Evolutionary conservation across 1,140 invertebrate genomes (phyloP), one percentile per base, ranked within the genome.

Genomic region (Latrodectus geometricus): DNA sequence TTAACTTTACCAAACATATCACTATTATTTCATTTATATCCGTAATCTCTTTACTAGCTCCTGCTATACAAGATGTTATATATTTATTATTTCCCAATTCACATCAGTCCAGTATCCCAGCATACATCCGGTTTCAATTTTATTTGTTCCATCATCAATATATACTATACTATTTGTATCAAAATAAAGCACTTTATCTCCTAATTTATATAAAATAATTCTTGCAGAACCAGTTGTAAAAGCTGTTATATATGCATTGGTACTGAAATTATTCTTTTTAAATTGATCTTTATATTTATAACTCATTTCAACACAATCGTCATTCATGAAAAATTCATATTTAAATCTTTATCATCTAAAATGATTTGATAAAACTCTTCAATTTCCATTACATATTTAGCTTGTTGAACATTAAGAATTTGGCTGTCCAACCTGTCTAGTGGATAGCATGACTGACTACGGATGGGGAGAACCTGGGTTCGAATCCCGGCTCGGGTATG

Each of bases 271-370:
- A 52, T 82, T n/a, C 48, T n/a, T n/a, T 11, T 66, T 15, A 56
- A 17, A 82, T 82, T 73, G 20, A 68, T 80, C 65, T 80, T 80
- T 70, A 9, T 69, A 52, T 50, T 80, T 52, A 69, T 80, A 70
- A 21, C 21, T 52, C 77, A 52, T 80, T 70, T 80, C 17, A 66
- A 80, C 17, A 80, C 66, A 68, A 80, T 80, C 65, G 48, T 48
- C 17, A 69, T 81, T 81, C 68, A 70, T n/a, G n/a, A 23, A 54
- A 81, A 81, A 68, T 68, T 70, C 68, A 81, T 81, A 81, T 70
- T 81, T 20, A 54, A 35, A 54, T 35, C 20, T 81, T 81, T 72
- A 54, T 81, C 78, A 81, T 81, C 35, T 56, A 80, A 23, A n/a
- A 54, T 20, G 50, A 52, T 80, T 70, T 14, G 50, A 20, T 50